Conservation (phyloP, 92 coral and sea anemone genomes). For the Bergia sp. region DNA sequence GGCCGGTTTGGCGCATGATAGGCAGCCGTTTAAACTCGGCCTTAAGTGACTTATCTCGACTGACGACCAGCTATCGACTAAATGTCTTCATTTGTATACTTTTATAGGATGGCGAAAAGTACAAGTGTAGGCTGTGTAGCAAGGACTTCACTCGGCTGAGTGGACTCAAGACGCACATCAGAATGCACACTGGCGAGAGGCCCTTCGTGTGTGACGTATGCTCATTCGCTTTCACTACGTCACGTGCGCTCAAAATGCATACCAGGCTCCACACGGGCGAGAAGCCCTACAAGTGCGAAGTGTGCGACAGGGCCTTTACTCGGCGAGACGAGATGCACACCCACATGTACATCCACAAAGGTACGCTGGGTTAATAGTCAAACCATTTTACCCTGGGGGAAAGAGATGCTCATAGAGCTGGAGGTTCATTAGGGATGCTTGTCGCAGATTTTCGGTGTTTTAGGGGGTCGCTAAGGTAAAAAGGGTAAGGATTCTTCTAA, state of each 20-base stretch:
- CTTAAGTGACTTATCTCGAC: not conserved
- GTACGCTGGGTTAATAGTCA: slow-evolving; percentile 25
- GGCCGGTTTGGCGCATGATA: not conserved
- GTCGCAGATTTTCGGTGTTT: too few relatives aligned
- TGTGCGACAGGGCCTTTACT: slow-evolving; percentile 94
- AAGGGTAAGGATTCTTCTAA: too few relatives aligned
- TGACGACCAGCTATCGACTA: not conserved
- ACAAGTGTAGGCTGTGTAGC: slow-evolving; percentile 80
- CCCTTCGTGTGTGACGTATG: slow-evolving; percentile 92
- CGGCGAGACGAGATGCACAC: slow-evolving; percentile 98
- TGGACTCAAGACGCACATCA: slow-evolving; percentile 86
- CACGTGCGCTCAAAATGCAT: slow-evolving; percentile 99
- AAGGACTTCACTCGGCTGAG: slow-evolving; percentile 90
- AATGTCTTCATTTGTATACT: not conserved
- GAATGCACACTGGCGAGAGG: slow-evolving; percentile 91
- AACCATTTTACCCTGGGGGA: too few relatives aligned
- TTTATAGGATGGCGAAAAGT: slow-evolving; percentile 75
- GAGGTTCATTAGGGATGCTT: too few relatives aligned
- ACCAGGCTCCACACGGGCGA: slow-evolving; percentile 97
- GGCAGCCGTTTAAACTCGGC: not conserved
- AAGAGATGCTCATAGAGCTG: too few relatives aligned
- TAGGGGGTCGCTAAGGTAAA: too few relatives aligned
- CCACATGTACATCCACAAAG: slow-evolving; percentile 97
- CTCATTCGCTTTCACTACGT: slow-evolving; percentile 95
- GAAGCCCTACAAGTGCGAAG: slow-evolving; percentile 96